A percentile compares a stretch with the other conserved stretches of the same genome.
phyloP scores from a whole-genome alignment of 2,113 vertebrate species.

The Apodemus sylvaticus region DNA sequence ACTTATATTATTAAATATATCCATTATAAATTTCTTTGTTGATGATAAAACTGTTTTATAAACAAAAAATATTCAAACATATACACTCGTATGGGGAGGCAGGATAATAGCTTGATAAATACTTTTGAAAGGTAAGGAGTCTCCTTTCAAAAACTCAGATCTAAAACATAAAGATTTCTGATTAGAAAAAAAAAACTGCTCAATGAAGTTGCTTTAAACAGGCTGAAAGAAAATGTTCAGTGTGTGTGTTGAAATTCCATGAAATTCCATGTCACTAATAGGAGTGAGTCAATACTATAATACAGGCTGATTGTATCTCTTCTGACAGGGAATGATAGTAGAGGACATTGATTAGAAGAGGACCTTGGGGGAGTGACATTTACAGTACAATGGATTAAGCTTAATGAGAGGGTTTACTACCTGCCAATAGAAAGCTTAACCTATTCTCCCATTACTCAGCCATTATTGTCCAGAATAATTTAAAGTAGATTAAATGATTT shows the following conservation, averaged over 20 bases:
- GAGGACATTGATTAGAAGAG: constrained; percentile 77
- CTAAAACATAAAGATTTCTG: not conserved
- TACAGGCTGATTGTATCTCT: constrained; percentile 65
- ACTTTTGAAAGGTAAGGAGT: not conserved
- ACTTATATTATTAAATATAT: not conserved
- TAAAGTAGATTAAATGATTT: constrained; percentile 78
- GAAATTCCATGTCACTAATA: constrained; percentile 43
- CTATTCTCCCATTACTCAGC: constrained; percentile 45
- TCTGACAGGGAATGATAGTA: constrained; percentile 60
- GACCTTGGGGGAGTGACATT: constrained; percentile 73
- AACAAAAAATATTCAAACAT: not conserved
- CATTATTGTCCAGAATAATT: constrained; percentile 77
- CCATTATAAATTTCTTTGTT: not conserved
- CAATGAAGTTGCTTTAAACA: constrained; percentile 5
- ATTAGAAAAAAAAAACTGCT: not conserved
- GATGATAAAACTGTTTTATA: not conserved
- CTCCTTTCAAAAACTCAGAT: not conserved
- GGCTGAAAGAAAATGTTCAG: constrained; percentile 35
- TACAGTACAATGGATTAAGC: constrained; percentile 66
- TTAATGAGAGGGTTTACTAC: constrained; percentile 76
- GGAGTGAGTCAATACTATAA: constrained; percentile 63
- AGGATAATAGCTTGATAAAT: not conserved
- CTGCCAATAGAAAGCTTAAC: constrained; percentile 77
- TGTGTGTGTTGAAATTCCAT: not conserved
- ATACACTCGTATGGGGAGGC: not conserved